Evolutionary conservation across 1,140 invertebrate species (phyloP), one percentile per base, ranked within the genome.

Genomic region (Apis mellifera): DNA sequence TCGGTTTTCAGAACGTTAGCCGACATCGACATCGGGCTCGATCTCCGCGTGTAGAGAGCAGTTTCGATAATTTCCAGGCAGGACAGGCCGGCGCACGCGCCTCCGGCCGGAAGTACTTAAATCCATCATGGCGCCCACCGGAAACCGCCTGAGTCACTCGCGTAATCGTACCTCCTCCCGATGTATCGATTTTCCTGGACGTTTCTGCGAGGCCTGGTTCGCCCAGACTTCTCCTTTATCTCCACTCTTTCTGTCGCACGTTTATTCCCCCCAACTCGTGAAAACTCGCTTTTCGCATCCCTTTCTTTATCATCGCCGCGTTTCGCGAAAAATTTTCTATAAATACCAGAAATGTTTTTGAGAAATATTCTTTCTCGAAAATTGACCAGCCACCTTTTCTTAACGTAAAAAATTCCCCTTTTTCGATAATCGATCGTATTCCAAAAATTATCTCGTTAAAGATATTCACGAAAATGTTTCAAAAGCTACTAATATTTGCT

Each of bases 101-200:
- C 90, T 89, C 84, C 82, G 78, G 86, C 85, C 90, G 91, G 91
- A 92, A 91, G 90, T 91, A 90, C 90, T 92, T 92, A 91, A 92
- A 92, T 92, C 91, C 87, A 91, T 92, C 91, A 92, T 92, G 91
- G 91, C 91, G 90, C 88, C 91, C 76, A 91, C 89, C 91, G 91
- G 91, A 92, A 92, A 92, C 90, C 89, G 90, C 90, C 91, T 92
- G 91, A 92, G 91, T 92, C 91, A 92, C 90, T 91, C 89, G 89
- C 87, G 91, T 90, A 90, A 92, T 92, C 91, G 90, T 89, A 85
- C 86, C 89, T 89, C 86, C 89, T 89, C 87, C 87, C 87, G 85
- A 89, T 86, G 88, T 90, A 90, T 90, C 90, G 90, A 90, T 90
- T 90, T 90, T 90, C 89, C 83, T 81, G 82, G 75, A 82, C 77